Base-by-base conservation (phyloP, 2,888 invertebrate genomes). In the Mythimna lalbum region DNA sequence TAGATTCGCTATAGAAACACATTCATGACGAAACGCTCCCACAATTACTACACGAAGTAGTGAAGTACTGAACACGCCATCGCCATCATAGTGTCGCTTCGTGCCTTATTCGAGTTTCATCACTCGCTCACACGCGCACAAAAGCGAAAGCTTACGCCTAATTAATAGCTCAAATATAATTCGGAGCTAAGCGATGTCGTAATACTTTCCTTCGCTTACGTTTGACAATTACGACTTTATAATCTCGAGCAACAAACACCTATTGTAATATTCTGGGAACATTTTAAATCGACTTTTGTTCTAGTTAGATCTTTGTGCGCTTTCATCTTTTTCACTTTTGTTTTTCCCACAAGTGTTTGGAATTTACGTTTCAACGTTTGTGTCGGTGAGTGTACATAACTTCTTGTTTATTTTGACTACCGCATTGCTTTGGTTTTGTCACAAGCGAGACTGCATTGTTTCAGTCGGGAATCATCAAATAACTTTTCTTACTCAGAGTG, bases 321-420 rank as follows among this genome's bases (percentile, higher is more conserved):
- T 91, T 92, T 91, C 91, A 91, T 91, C 88, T 91, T 86, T 90
- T 89, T 87, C 87, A 88, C 91, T 91, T 90, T 91, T 92, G 89
- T 91, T 87, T 90, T 87, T 86, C 87, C 70, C 86, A 80, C 73
- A 73, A 69, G 75, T 75, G 76, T 73, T 80, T 70, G 56, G 74
- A 63, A 65, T 83, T 69, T 75, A 78, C 65, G 75, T 76, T 80
- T 73, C 43, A 53, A 61, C 63, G 73, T 64, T 69, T 73, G 53
- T 73, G 63, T 56, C n/a, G 14, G 27, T 72, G 23, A 78, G 57
- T 76, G 57, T 76, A 47, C 27, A 27, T n/a, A 36, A 36, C 33
- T 57, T 14, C 56, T 21, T 57, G 57, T 57, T 23, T 53, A 53
- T 53, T 27, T 21, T 36, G 21, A 57, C 56, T 56, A n/a, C 33